Base-by-base conservation (phyloP, 2,113 vertebrate species). In the Antechinus flavipes region DNA sequence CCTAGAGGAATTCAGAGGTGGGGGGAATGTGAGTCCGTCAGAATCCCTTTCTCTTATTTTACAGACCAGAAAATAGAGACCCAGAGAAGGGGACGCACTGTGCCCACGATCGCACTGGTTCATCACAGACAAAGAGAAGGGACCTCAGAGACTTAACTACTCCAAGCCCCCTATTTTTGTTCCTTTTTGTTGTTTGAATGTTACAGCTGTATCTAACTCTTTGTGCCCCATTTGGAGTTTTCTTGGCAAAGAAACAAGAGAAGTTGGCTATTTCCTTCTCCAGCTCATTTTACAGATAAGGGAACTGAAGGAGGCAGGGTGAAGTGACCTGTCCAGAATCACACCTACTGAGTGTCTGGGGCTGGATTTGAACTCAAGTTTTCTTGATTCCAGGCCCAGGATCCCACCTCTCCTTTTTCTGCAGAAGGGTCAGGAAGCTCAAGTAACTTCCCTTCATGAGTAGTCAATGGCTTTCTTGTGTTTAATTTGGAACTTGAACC, bases 361-460 rank as follows among this genome's bases (percentile, higher is more conserved):
- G 68, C 35, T n/a, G 35, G 14, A 76, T 76, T 76, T 76, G 68
- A n/a, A n/a, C 35, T 76, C 35, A 7, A 14, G 68, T 19, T 35
- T n/a, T 19, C 68, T 14, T 19, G 68, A n/a, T 35, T 76, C 68
- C 14, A 76, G 27, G 27, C 23, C 61, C 16, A 19, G 35, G 1
- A 0, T 14, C n/a, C 68, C 19, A 22, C 16, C 14, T 35, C 1
- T 14, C 19, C 5, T 22, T 22, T 0, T 14, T 4, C n/a, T n/a
- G 35, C 14, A 76, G 68, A n/a, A 16, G 16, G 35, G 35, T 14
- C 35, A n/a, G 14, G 35, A 4, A n/a, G 12, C 35, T 76, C 35
- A 6, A 16, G 27, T 1, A 4, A n/a, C 68, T 76, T n/a, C 35
- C 35, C 61, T 76, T 35, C 14, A 76, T 19, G 35, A 12, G 14